phyloP scores from a whole-genome alignment of 2,888 invertebrate genomes.

The Anoplius nigerrimus region DNA sequence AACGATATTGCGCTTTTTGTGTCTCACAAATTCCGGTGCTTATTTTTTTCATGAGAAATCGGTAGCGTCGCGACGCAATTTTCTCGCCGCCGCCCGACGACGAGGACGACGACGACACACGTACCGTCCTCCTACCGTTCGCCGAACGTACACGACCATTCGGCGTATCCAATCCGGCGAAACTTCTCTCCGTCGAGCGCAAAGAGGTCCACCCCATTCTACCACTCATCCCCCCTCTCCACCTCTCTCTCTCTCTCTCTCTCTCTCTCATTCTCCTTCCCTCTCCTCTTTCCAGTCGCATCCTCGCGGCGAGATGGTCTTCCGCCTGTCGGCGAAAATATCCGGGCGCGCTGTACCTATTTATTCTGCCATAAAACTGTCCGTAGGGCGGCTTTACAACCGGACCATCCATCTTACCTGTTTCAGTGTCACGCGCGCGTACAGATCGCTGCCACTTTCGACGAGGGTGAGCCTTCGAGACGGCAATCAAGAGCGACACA shows the following conservation, averaged over 20 bases:
- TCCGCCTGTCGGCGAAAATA: slow-evolving; percentile 1
- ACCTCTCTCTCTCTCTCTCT: slow-evolving; percentile 18
- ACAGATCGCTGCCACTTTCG: slow-evolving; percentile 29
- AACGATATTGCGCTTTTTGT: too few species aligned
- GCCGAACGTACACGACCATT: too few species aligned
- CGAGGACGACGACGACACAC: too few species aligned
- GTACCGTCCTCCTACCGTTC: too few species aligned
- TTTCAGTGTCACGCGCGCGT: slow-evolving; percentile 41
- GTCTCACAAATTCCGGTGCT: too few species aligned
- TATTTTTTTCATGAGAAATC: too few species aligned
- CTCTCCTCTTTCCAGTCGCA: slow-evolving; percentile 1
- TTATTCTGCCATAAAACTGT: slow-evolving; percentile 31
- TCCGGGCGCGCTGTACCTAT: slow-evolving; percentile 14
- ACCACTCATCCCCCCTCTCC: slow-evolving; percentile 11
- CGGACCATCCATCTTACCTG: slow-evolving; percentile 36
- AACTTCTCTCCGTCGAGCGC: too few species aligned
- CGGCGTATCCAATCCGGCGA: too few species aligned
- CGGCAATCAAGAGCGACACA: slow-evolving; percentile 43
- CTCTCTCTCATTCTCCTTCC: slow-evolving; percentile 15
- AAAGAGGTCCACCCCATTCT: slow-evolving; percentile 9
- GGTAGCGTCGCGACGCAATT: too few species aligned
- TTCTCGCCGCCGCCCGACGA: too few species aligned
- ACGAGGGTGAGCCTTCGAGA: slow-evolving; percentile 35
- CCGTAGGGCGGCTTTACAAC: slow-evolving; percentile 25
- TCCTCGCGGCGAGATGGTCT: not conserved